Evolutionary conservation across 2,797 vertebrate genomes (phyloP), one percentile per base, ranked within the genome.

Genomic region (Clarias laeviceps): DNA sequence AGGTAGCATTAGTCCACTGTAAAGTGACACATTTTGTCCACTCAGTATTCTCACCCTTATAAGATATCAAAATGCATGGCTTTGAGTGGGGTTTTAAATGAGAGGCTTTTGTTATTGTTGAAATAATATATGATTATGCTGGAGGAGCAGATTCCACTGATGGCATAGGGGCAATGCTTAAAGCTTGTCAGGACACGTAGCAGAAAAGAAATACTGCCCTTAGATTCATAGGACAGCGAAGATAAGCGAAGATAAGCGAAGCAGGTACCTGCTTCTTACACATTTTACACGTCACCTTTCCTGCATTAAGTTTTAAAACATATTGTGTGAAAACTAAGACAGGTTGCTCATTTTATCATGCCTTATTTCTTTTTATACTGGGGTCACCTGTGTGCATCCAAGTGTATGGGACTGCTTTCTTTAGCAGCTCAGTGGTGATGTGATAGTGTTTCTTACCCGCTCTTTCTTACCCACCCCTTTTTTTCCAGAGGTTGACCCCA

Each of bases 51-150:
- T 29, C 6, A 57, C 65, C 74, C 32, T 29, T 80, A 50, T 65
- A 15, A 65, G 61, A 80, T 50, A 62, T 65, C 34, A 45, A 29
- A 80, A 50, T 29, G 4, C 64, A 15, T 66, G 45, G n/a, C 14
- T 65, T 66, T 20, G n/a, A 17, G 22, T 66, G 50, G 40, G 45
- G 59, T 45, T 85, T 86, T 82, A 83, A 22, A 65, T 62, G 61
- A 18, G 20, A 83, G 79, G 8, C 86, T 90, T 91, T 92, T 93
- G 90, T 93, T 95, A 91, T 94, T 93, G 84, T 95, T 93, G 92
- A 93, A 94, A 94, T 95, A 92, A 91, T 94, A 94, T 94, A 93
- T 94, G 90, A 94, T 94, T 94, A 94, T 94, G 93, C 91, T 82
- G 76, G 91, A 86, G 89, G 89, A 88, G 91, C 72, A 87, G 93